Conservation (phyloP, 1,140 invertebrate species). For the Pseudomyrmex pallidus region DNA sequence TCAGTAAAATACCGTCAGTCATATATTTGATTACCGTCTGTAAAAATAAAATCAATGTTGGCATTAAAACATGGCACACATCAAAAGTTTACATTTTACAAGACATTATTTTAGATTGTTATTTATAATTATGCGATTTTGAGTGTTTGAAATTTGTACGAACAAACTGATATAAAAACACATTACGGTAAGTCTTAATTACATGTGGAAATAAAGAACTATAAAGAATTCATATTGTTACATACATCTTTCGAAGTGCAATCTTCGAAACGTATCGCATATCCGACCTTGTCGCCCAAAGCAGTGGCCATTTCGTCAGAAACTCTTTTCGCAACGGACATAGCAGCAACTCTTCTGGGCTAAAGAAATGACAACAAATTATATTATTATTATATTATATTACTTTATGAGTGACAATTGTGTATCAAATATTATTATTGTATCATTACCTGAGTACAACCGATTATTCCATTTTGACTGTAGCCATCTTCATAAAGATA, state of each 20-base stretch:
- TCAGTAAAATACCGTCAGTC: constrained; percentile 99
- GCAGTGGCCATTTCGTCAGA: constrained; percentile 98
- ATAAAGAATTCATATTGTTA: constrained; percentile 23
- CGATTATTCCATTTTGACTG: constrained; percentile 96
- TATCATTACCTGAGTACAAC: constrained; percentile 89
- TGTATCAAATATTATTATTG: no score
- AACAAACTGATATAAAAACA: no score
- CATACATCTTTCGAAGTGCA: constrained; percentile 94
- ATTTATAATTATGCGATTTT: no score
- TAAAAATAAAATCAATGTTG: constrained; percentile 70
- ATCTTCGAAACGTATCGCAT: constrained; percentile 99
- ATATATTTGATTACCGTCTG: constrained; percentile 99
- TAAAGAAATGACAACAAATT: no score
- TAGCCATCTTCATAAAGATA: constrained; percentile 99
- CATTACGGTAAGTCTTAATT: not conserved
- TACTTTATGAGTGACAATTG: no score
- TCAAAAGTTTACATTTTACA: no score
- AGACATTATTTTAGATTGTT: no score
- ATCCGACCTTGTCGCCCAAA: constrained; percentile 97
- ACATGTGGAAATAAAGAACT: not conserved
- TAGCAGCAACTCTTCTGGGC: constrained; percentile 94
- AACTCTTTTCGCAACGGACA: constrained; percentile 99
- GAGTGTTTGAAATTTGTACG: no score
- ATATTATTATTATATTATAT: no score
- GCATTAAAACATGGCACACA: no score